Percentiles rank a stretch among this genome's conserved stretches.
Evolutionary conservation across 2,888 invertebrate genomes (phyloP).

Genomic region (Eupithecia centaureata): DNA sequence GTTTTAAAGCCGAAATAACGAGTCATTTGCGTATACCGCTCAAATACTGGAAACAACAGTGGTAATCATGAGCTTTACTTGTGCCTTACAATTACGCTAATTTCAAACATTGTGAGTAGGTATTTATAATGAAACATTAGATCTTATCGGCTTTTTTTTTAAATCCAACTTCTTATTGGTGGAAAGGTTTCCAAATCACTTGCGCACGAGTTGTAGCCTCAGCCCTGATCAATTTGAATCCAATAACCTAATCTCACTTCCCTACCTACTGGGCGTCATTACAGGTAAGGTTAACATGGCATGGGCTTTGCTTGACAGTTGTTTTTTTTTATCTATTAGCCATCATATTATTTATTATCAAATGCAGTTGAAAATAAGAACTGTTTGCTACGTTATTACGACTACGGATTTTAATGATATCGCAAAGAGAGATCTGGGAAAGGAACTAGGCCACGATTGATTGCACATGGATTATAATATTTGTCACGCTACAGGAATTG

Average conservation of each 20-base stretch:
- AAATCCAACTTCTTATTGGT: not conserved
- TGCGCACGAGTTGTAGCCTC: not conserved
- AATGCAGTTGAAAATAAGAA: not conserved
- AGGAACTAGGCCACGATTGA: not conserved
- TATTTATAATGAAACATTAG: not conserved
- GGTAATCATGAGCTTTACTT: not conserved
- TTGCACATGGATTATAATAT: not conserved
- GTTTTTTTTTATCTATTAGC: too few relatives aligned
- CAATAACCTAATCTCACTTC: too few relatives aligned
- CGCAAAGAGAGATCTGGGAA: not conserved
- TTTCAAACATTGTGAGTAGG: not conserved
- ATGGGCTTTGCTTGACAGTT: not conserved
- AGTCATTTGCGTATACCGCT: not conserved
- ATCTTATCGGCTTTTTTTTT: not conserved
- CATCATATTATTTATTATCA: not conserved
- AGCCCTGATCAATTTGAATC: too few relatives aligned
- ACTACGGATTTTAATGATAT: not conserved
- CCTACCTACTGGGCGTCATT: too few relatives aligned
- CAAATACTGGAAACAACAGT: too few relatives aligned
- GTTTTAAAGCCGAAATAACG: not conserved
- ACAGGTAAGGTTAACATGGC: not conserved
- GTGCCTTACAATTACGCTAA: not conserved
- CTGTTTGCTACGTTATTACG: not conserved
- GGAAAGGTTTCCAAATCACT: not conserved
- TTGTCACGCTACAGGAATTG: not conserved